Base-by-base conservation (phyloP, 2,797 vertebrate species). In the Diceros bicornis region DNA sequence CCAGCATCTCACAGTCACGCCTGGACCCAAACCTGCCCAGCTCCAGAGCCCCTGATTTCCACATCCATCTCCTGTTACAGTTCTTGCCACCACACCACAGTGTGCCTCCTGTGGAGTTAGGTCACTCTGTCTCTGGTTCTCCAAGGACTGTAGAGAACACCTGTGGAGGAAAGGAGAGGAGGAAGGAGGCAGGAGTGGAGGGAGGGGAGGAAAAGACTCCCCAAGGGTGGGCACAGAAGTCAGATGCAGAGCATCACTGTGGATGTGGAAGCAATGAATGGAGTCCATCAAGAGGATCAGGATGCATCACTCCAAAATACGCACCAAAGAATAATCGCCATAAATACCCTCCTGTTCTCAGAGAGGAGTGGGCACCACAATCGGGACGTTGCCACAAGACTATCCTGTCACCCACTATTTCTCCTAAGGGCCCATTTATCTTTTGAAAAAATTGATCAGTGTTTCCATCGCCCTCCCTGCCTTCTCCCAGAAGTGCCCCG, bases 161-260 rank as follows among this genome's bases (percentile, higher is more conserved):
- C 71, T 10, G 13, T 13, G 47, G 10, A 25, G 66, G 55, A 23
- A 55, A 41, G 32, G 34, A 12, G 27, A 0, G 66, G 68, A n/a
- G n/a, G 61, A 10, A 9, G 20, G 71, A 34, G 7, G 5, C 3
- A 0, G 0, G 32, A 44, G 9, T 16, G 21, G 57, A 47, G 13
- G 4, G 3, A n/a, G 20, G 71, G 23, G 62, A 1, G 17, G 25
- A 32, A n/a, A n/a, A 52, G 18, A 12, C 9, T 27, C 14, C 1
- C 12, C 1, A n/a, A 2, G 41, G 1, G 1, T 0, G 13, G 9
- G 11, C 10, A 12, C 5, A 25, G 78, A 12, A 7, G 2, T 2
- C 7, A 57, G 59, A 16, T 3, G 12, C 13, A 0, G 37, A 7
- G 14, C 29, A 7, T 1, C 21, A 0, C 59, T 1, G 1, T 20